phyloP scores from a whole-genome alignment of 35 echinoderm and acorn worm species.

The Lytechinus pictus region DNA sequence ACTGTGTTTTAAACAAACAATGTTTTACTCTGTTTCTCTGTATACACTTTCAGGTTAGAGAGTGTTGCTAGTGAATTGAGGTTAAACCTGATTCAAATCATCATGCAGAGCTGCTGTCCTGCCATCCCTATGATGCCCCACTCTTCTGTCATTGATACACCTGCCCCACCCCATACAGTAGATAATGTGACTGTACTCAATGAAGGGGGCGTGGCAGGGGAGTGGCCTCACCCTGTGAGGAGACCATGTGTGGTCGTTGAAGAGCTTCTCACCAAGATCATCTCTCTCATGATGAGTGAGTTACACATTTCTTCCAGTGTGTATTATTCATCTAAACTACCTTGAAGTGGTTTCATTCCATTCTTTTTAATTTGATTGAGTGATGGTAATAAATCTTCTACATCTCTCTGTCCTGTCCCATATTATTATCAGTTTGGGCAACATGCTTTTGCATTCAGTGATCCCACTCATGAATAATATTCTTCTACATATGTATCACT shows the following conservation, averaged over 20 bases:
- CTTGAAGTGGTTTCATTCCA: too few relatives aligned
- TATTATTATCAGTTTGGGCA: too few relatives aligned
- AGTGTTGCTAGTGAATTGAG: conserved; percentile 87
- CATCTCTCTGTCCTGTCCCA: too few relatives aligned
- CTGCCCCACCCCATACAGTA: background rate
- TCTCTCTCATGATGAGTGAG: conserved; percentile 89
- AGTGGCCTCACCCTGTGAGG: conserved; percentile 56
- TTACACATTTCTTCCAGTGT: too few relatives aligned
- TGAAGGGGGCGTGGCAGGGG: conserved; percentile 12
- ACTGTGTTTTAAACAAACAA: background rate
- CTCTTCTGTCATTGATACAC: background rate
- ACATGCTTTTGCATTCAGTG: too few relatives aligned
- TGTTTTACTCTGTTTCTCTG: background rate
- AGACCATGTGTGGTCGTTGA: conserved; percentile 68
- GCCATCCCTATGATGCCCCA: conserved; percentile 64
- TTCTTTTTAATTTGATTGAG: too few relatives aligned
- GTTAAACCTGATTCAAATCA: conserved; percentile 83
- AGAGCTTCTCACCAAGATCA: conserved; percentile 79
- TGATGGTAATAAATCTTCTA: too few relatives aligned
- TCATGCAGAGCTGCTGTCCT: conserved; percentile 91
- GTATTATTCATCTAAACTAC: too few relatives aligned
- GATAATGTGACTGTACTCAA: conserved; percentile 58
- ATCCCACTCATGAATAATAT: too few relatives aligned
- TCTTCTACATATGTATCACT: too few relatives aligned
- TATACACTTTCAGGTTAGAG: conserved; percentile 68